Evolutionary conservation across 2,888 invertebrate genomes (phyloP), one percentile per base, ranked within the genome.

Genomic region (Ectemnius continuus): DNA sequence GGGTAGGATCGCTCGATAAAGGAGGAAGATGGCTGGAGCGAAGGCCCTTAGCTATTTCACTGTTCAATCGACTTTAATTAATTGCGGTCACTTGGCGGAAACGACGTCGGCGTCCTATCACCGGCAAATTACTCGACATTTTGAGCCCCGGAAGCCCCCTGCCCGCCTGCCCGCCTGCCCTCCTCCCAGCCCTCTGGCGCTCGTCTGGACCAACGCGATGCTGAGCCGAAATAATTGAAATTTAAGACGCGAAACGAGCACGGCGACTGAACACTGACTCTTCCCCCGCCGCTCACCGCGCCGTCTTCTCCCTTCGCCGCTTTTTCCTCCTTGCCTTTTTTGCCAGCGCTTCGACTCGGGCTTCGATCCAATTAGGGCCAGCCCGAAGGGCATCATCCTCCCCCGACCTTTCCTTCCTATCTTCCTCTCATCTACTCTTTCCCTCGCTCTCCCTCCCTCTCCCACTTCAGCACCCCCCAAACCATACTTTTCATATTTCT

Each of bases 341-440:
- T 36, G 36, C 36, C 23, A 23, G 23, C 23, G 23, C 23, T 23
- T 23, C 23, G 75, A 79, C 80, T 79, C 84, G 6, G 36, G 84
- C 84, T 85, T 86, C 87, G 82, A 86, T 86, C 86, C 87, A 87
- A 87, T 87, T 87, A 87, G 84, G 80, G 71, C 66, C 65, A 70
- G 80, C 80, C 84, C 79, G 76, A 68, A 71, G 78, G 83, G 76
- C 52, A 58, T 70, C 78, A 59, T 61, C 66, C 46, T 63, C 62
- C 20, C 52, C 23, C 23, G 23, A 46, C 57, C 46, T 20, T 36
- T 20, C 61, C 23, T 23, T 64, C 68, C 75, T 62, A 80, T 75
- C 67, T 71, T 48, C 64, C 67, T 75, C 77, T 63, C 58, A 52
- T 61, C 59, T 23, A 23, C 3, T 23, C 23, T 64, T 62, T 64